Evolutionary conservation across 2,888 invertebrate species (phyloP).

Genomic region (Fragum fragum): DNA sequence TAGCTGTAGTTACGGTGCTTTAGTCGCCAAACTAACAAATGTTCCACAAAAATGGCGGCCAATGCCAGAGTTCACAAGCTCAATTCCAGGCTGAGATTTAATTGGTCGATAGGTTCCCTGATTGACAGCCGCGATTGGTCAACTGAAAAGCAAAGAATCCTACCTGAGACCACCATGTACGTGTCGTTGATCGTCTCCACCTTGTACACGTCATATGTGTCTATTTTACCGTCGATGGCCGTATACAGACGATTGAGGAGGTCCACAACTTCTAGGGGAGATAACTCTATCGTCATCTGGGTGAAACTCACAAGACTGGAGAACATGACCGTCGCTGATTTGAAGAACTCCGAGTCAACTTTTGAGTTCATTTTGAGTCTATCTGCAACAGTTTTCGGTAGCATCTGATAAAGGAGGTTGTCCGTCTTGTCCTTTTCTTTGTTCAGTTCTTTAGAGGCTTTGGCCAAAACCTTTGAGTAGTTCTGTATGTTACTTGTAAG

Average conservation of each 20-base stretch:
- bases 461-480: slow-evolving; percentile 74
- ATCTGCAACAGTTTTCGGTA: slow-evolving; percentile 73
- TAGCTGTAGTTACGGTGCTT: no score
- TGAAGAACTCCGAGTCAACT: slow-evolving; percentile 74
- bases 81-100: no score
- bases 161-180: slow-evolving; percentile 79
- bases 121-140: no score
- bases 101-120: no score
- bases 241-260: slow-evolving; percentile 72
- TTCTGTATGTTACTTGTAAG: slow-evolving; percentile 72
- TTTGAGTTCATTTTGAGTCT: slow-evolving; percentile 66
- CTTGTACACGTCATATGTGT: slow-evolving; percentile 75
- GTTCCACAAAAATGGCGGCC: no score
- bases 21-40: no score
- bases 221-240: slow-evolving; percentile 69
- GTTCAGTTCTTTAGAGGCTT: slow-evolving; percentile 69
- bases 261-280: slow-evolving; percentile 70
- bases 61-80: no score
- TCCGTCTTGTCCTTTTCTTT: slow-evolving; percentile 69
- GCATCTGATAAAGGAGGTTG: slow-evolving; percentile 74
- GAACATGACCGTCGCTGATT: slow-evolving; percentile 75
- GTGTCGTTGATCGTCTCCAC: slow-evolving; percentile 78
- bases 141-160: no score
- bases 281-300: slow-evolving; percentile 48
- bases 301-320: slow-evolving; percentile 71